phyloP scores from a whole-genome alignment of 2,113 vertebrate species.

The Typhlomys cinereus region DNA sequence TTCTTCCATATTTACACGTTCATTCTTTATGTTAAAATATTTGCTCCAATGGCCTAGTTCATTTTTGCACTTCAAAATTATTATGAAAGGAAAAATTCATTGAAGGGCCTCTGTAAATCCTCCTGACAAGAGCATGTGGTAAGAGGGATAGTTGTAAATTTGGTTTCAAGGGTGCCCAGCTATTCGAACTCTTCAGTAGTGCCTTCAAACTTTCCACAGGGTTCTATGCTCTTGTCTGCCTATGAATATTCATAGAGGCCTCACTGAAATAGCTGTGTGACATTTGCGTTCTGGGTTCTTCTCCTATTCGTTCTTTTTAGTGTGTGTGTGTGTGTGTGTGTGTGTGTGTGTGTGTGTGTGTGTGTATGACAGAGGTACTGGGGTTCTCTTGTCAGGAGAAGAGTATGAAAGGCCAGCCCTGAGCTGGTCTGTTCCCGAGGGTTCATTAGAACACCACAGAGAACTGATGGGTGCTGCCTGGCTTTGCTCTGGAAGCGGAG shows the following conservation, averaged over 20 bases:
- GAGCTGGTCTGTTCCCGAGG: neutral
- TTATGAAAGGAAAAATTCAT: neutral
- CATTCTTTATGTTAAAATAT: neutral
- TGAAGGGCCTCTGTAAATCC: neutral
- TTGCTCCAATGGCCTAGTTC: neutral
- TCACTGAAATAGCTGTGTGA: neutral
- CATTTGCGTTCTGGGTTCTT: neutral
- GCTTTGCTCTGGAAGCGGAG: neutral
- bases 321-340: neutral
- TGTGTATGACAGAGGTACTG: rapidly evolving
- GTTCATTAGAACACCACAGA: neutral
- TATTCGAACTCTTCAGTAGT: neutral
- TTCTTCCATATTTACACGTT: neutral
- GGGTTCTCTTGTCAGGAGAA: neutral
- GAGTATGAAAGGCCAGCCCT: neutral
- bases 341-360: neutral
- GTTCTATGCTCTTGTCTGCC: neutral
- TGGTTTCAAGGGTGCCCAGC: neutral
- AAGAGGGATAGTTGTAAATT: conserved; percentile 30
- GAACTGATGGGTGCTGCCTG: neutral
- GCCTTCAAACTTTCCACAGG: too few relatives aligned
- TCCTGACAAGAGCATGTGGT: neutral
- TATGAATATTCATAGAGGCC: neutral
- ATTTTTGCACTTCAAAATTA: neutral
- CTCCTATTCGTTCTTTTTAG: neutral